Conservation (phyloP, 2,888 invertebrate species). For the Sesia bembeciformis region DNA sequence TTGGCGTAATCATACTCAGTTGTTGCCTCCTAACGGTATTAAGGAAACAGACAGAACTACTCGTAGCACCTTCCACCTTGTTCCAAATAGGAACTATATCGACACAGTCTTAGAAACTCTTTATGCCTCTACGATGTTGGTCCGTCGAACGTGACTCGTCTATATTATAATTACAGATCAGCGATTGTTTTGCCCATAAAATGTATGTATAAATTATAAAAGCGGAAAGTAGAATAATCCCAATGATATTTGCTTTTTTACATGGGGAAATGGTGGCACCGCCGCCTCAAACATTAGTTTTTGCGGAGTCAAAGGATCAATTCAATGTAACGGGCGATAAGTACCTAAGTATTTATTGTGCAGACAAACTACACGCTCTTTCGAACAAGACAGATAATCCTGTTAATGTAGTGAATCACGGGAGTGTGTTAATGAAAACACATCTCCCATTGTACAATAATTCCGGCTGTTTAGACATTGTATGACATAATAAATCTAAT, state of each 20-base stretch:
- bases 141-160: constrained; percentile 53
- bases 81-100: constrained; percentile 28
- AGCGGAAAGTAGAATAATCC: constrained; percentile 44
- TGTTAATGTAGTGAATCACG: constrained; percentile 8
- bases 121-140: constrained; percentile 8
- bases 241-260: constrained; percentile 38
- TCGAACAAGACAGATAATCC: constrained; percentile 23
- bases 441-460: background rate
- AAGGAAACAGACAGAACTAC: constrained; percentile 20
- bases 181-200: constrained; percentile 64
- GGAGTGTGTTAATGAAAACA: constrained; percentile 3
- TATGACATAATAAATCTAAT: constrained; percentile 1
- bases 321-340: constrained; percentile 30
- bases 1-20: constrained; percentile 35
- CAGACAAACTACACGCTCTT: constrained; percentile 18
- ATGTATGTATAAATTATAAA: constrained; percentile 63
- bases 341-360: constrained; percentile 25
- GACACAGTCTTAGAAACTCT: background rate
- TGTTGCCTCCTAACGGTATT: constrained; percentile 31
- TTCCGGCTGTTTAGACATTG: background rate
- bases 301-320: constrained; percentile 33
- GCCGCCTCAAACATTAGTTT: constrained; percentile 43
- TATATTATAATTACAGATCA: constrained; percentile 71
- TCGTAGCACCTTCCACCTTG: constrained; percentile 27
- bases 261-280: constrained; percentile 18